phyloP scores from a whole-genome alignment of 2,113 vertebrate species.

The Rafetus swinhoei region DNA sequence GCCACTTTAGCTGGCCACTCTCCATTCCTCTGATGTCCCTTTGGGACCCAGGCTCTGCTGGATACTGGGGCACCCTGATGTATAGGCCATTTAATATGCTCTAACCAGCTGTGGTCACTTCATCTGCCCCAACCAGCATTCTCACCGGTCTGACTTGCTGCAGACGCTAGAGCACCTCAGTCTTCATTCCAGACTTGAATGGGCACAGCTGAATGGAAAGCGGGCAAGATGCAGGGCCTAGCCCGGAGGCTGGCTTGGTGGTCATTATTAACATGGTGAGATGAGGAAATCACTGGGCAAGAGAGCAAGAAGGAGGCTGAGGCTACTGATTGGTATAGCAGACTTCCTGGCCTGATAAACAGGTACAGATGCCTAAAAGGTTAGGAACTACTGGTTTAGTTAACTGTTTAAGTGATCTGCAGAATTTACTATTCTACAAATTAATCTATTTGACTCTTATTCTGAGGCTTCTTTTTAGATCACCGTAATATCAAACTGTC shows the following conservation, averaged over 20 bases:
- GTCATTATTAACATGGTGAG: background rate
- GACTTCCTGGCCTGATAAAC: background rate
- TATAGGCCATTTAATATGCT: rapidly evolving
- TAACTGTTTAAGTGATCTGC: background rate
- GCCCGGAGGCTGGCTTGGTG: background rate
- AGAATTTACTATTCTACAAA: rapidly evolving
- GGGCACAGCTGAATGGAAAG: background rate
- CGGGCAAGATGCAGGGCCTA: too few relatives aligned
- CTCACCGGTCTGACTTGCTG: background rate
- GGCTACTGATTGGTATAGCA: background rate
- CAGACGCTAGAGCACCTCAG: background rate
- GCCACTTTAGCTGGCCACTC: rapidly evolving
- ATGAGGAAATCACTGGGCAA: background rate
- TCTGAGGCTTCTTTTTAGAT: background rate
- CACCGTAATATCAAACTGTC: rapidly evolving
- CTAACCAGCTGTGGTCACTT: background rate
- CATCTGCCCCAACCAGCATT: background rate
- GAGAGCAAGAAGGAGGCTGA: background rate
- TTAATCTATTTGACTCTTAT: rapidly evolving
- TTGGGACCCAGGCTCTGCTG: rapidly evolving
- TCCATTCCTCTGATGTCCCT: background rate
- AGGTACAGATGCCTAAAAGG: background rate
- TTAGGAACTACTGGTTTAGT: background rate
- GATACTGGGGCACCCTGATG: rapidly evolving
- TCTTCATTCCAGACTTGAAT: rapidly evolving